Conservation (phyloP, 2,888 invertebrate genomes). For the Lithodes maja region DNA sequence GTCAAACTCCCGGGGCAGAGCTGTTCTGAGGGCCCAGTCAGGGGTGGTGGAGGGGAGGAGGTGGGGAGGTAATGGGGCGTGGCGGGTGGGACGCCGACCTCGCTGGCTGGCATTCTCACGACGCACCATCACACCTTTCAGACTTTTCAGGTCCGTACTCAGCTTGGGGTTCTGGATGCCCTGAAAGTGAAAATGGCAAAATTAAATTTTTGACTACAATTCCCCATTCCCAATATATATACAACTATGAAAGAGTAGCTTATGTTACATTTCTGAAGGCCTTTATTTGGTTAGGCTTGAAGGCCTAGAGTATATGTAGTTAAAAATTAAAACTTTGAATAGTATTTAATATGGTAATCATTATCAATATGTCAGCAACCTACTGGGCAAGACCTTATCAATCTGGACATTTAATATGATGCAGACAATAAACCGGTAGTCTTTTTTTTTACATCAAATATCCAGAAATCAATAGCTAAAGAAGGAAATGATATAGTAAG, state of each 20-base stretch:
- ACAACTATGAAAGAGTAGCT: not conserved
- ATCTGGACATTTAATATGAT: not conserved
- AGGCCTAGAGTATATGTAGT: no score
- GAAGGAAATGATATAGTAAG: no score
- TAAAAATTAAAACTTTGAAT: no score
- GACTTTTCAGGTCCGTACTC: conserved; percentile 24
- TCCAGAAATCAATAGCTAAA: no score
- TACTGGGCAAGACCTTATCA: not conserved
- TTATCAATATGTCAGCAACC: not conserved
- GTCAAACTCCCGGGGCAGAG: conserved; percentile 34
- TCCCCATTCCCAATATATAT: not conserved
- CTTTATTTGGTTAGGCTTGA: no score
- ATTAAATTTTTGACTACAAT: not conserved
- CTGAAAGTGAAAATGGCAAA: conserved; percentile 19
- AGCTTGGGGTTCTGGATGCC: conserved; percentile 41
- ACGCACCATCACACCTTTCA: conserved; percentile 34
- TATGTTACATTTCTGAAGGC: no score
- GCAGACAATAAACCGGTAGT: not conserved
- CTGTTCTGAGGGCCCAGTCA: conserved; percentile 39
- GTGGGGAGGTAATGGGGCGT: conserved; percentile 6
- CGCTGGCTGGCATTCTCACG: conserved; percentile 34
- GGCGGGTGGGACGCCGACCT: conserved; percentile 29
- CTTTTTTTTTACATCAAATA: not conserved
- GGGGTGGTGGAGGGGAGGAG: conserved; percentile 31
- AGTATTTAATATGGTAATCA: no score